Evolutionary conservation across 2,797 vertebrate genomes (phyloP).

Genomic region (Coracias cyanogaster): DNA sequence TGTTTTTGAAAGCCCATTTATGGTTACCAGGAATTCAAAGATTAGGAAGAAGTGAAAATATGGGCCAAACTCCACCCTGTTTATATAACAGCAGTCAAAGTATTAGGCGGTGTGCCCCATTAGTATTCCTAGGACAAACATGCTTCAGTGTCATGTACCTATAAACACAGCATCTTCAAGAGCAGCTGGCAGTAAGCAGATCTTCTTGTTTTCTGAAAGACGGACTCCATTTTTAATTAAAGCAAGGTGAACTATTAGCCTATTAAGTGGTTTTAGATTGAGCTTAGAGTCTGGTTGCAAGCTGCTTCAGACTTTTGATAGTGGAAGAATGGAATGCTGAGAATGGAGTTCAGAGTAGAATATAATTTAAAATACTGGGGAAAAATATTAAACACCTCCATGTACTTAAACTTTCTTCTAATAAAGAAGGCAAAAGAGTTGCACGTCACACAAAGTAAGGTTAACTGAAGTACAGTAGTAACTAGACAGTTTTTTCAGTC

Average conservation of each 20-base stretch:
- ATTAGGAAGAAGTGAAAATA: neutral
- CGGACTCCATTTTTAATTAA: neutral
- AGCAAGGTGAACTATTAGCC: neutral
- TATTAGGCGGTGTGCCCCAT: neutral
- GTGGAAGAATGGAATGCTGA: neutral
- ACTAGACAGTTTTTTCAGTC: neutral
- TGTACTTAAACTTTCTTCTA: neutral
- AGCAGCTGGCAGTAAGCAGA: neutral
- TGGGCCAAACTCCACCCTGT: neutral
- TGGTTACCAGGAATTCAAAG: neutral
- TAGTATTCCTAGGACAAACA: neutral
- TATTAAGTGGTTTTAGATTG: neutral
- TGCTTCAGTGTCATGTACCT: neutral
- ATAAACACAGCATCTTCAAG: neutral
- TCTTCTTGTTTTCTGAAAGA: neutral
- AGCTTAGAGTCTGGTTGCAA: neutral
- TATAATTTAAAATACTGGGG: neutral
- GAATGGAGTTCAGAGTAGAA: neutral
- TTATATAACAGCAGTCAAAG: neutral
- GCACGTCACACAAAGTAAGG: neutral
- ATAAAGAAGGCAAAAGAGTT: neutral
- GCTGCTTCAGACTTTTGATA: neutral
- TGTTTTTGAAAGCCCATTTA: neutral
- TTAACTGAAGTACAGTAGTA: neutral
- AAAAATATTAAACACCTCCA: constrained; percentile 27